Conservation (phyloP, 1,140 invertebrate species). For the Papilio aristodemus region DNA sequence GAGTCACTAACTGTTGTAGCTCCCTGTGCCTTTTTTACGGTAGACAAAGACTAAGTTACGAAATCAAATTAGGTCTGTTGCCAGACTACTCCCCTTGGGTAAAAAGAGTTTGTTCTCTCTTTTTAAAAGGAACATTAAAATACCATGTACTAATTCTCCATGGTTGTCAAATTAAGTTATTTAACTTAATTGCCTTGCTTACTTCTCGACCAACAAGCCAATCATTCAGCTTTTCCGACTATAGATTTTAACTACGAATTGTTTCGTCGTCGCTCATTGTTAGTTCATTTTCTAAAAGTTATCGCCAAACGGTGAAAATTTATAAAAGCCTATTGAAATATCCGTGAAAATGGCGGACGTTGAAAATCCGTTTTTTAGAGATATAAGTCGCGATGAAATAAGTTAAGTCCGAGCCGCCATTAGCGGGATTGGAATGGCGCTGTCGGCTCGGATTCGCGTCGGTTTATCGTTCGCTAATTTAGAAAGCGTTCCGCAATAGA, state of each 20-base stretch:
- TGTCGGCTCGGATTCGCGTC: constrained; percentile 59
- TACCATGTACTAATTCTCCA: too few species aligned
- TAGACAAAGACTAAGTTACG: too few species aligned
- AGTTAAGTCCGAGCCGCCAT: constrained; percentile 64
- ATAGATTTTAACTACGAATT: background rate
- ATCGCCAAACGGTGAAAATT: constrained; percentile 14
- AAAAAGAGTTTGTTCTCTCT: too few species aligned
- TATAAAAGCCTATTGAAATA: constrained; percentile 35
- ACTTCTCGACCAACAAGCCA: too few species aligned
- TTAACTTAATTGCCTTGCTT: too few species aligned
- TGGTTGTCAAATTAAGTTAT: too few species aligned
- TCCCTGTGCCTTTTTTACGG: too few species aligned
- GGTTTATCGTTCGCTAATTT: constrained; percentile 44
- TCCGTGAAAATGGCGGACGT: constrained; percentile 35
- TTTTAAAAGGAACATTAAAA: too few species aligned
- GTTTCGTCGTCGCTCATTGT: background rate
- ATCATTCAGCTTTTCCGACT: background rate
- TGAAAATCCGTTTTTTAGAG: constrained; percentile 47
- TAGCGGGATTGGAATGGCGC: constrained; percentile 64
- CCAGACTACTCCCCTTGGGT: too few species aligned
- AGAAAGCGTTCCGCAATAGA: constrained; percentile 23
- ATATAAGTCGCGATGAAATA: constrained; percentile 53
- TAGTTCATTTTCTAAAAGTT: too few species aligned
- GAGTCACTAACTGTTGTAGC: too few species aligned
- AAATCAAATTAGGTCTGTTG: too few species aligned